Evolutionary conservation across 2,888 invertebrate species (phyloP).

Genomic region (Ernsta delagoae): DNA sequence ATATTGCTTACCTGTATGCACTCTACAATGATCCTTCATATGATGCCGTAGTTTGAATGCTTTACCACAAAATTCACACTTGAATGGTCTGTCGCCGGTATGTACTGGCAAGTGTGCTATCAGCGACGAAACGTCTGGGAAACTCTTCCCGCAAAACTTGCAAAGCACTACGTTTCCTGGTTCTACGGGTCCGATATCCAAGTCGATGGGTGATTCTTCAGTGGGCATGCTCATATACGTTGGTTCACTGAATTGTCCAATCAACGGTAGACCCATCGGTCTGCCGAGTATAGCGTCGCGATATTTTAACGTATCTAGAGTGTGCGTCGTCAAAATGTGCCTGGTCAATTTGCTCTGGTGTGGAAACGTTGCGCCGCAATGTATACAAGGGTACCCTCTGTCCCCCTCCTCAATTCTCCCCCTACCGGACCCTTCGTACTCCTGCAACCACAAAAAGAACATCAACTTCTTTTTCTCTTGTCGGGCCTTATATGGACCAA

Average conservation of each 20-base stretch:
- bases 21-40: conserved; percentile 97
- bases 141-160: conserved; percentile 97
- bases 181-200: conserved; percentile 85
- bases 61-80: conserved; percentile 97
- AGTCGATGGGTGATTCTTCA: conserved; percentile 86
- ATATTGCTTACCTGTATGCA: conserved; percentile 90
- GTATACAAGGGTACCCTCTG: conserved; percentile 91
- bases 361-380: conserved; percentile 95
- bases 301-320: conserved; percentile 94
- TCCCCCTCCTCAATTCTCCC: conserved; percentile 79
- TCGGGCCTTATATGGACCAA: conserved; percentile 72
- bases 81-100: conserved; percentile 95
- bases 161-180: conserved; percentile 93
- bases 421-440: conserved; percentile 90
- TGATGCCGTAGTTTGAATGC: conserved; percentile 96
- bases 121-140: conserved; percentile 94
- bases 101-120: conserved; percentile 95
- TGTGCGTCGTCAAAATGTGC: conserved; percentile 95
- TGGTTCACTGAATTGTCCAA: conserved; percentile 78
- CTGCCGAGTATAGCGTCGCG: conserved; percentile 87
- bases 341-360: conserved; percentile 96
- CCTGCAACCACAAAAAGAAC: conserved; percentile 95
- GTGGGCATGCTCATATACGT: conserved; percentile 78
- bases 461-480: conserved; percentile 94
- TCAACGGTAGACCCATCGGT: conserved; percentile 69